Evolutionary conservation across 2,113 vertebrate species (phyloP).

Genomic region (Chaetura pelagica): DNA sequence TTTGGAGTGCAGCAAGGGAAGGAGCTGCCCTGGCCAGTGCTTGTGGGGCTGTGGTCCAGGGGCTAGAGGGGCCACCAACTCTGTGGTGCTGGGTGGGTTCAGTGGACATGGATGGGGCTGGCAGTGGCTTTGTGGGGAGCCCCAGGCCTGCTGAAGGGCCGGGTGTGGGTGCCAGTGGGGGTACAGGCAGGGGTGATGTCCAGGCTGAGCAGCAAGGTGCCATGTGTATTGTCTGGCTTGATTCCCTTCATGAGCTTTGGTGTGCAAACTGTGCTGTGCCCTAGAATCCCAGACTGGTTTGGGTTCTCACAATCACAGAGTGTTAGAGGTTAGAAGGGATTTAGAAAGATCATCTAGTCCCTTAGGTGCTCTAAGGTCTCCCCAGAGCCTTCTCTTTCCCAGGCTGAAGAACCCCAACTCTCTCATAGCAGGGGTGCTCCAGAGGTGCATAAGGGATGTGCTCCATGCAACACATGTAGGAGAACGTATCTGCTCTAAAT

Average conservation of each 20-base stretch:
- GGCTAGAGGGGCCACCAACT: not conserved
- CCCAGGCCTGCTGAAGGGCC: not conserved
- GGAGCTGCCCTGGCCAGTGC: not conserved
- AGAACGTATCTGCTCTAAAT: not conserved
- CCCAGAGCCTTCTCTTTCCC: too few relatives aligned
- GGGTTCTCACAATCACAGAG: too few relatives aligned
- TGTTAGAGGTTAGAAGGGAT: too few relatives aligned
- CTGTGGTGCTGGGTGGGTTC: fast-evolving
- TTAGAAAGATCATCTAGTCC: too few relatives aligned
- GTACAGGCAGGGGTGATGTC: too few relatives aligned
- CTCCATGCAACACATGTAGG: not conserved
- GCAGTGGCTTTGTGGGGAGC: not conserved
- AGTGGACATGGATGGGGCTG: not conserved
- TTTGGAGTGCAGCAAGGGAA: not conserved
- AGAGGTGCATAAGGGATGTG: too few relatives aligned
- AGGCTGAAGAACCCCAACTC: too few relatives aligned
- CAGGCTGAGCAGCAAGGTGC: not conserved
- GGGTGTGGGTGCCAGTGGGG: too few relatives aligned
- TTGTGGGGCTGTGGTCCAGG: fast-evolving
- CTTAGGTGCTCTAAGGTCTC: too few relatives aligned
- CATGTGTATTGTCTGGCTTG: not conserved
- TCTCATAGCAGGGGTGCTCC: too few relatives aligned
- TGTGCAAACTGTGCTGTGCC: too few relatives aligned
- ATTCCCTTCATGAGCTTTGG: not conserved
- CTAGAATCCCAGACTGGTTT: too few relatives aligned